Evolutionary conservation across 2,888 invertebrate genomes (phyloP), one percentile per base, ranked within the genome.

Genomic region (Pinctada fucata): DNA sequence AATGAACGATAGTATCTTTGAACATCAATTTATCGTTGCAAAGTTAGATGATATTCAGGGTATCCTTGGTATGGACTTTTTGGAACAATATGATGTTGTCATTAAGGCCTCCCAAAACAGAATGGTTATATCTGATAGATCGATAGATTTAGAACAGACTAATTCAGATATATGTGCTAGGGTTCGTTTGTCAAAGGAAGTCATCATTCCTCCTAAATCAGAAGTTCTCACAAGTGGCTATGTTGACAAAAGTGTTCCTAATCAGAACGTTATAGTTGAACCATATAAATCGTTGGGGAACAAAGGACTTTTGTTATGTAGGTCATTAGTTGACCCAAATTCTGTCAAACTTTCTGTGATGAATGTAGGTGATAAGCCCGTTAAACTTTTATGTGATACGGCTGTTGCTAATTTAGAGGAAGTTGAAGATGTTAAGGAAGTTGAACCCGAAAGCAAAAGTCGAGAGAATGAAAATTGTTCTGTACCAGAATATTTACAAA

Each of bases 41-140:
- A 79, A 81, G n/a, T n/a, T 78, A n/a, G 71, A 76, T 82, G 75
- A 66, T 10, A 63, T 72, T 6, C 65, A 74, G 50, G 80, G 71
- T 51, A 72, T 83, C 63, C 71, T 80, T 51, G 83, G 82, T 8
- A 78, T 69, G 72, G 82, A 82, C 70, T 82, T 82, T 50, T 48
- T 81, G 31, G 73, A 79, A 47, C 70, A 82, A 52, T 77, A 67
- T 78, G 77, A 79, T 73, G 77, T 77, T 50, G 71, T 51, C 8
- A 58, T 82, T 79, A n/a, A 75, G 58, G 76, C 79, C 70, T 74
- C 73, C 6, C 78, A 77, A 50, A 70, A 58, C 6, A 31, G 71
- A n/a, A 75, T 77, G 78, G 63, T 71, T 5, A 76, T 79, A 8
- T 66, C 77, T 2, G 78, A 78, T 58, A 69, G 78, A 51, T 79